Conservation (phyloP, 2,113 vertebrate species). For the Panthera uncia region DNA sequence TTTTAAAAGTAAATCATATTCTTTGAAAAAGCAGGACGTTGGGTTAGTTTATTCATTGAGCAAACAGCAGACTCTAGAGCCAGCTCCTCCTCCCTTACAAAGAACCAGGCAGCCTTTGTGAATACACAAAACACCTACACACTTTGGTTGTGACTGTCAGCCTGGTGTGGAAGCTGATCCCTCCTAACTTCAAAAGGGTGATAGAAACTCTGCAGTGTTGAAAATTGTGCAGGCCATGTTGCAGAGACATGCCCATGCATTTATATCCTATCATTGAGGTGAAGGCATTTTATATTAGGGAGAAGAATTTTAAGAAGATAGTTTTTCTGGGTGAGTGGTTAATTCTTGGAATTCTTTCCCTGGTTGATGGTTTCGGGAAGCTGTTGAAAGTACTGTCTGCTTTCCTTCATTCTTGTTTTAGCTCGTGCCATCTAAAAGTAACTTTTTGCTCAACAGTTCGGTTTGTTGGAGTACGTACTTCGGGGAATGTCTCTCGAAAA, state of each 20-base stretch:
- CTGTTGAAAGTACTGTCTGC: conserved; percentile 20
- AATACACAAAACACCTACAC: conserved; percentile 60
- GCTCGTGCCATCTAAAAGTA: neutral
- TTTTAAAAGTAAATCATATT: neutral
- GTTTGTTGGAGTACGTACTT: neutral
- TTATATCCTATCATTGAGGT: conserved; percentile 34
- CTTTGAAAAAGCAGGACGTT: conserved; percentile 14
- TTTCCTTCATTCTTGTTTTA: conserved; percentile 56
- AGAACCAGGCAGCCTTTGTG: conserved; percentile 60
- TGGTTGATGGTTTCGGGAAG: conserved; percentile 12
- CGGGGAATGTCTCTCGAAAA: neutral
- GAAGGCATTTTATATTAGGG: conserved; percentile 47
- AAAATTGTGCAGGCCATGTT: conserved; percentile 48
- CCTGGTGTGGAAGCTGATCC: conserved; percentile 23
- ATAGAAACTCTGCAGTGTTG: conserved; percentile 32
- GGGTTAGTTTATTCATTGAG: conserved; percentile 30
- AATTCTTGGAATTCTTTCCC: conserved; percentile 74
- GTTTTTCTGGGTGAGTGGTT: conserved; percentile 63
- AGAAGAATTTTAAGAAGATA: conserved; percentile 73
- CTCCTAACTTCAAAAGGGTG: conserved; percentile 59
- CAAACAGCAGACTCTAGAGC: conserved; percentile 19
- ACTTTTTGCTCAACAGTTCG: neutral
- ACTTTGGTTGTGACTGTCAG: conserved; percentile 56
- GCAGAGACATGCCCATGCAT: conserved; percentile 38
- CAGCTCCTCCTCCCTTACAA: conserved; percentile 23